Evolutionary conservation across 2,888 invertebrate species (phyloP).

Genomic region (Cantharis rustica): DNA sequence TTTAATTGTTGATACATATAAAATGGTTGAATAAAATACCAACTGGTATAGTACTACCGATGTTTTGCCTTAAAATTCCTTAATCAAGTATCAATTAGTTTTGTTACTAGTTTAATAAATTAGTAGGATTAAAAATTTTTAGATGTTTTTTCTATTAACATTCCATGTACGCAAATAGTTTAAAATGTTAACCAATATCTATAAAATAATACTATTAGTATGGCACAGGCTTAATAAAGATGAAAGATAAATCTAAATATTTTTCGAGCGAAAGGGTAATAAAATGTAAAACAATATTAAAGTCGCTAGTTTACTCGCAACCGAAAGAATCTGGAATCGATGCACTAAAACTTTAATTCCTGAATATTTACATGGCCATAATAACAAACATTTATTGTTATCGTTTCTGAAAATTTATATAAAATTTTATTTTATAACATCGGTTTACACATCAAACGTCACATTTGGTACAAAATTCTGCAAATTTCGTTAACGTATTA

Average conservation of each 20-base stretch:
- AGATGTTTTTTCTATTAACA: background rate
- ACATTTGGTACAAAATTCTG: slow-evolving; percentile 11
- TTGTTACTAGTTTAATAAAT: background rate
- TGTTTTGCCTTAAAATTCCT: background rate
- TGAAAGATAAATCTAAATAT: slow-evolving; percentile 21
- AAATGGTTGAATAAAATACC: too few relatives aligned
- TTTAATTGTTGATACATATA: too few relatives aligned
- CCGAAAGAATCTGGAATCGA: slow-evolving; percentile 28
- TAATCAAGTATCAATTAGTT: background rate
- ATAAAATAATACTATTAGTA: slow-evolving; percentile 7
- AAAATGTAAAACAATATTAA: slow-evolving; percentile 29
- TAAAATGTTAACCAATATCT: slow-evolving; percentile 1
- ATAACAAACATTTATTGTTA: slow-evolving; percentile 27
- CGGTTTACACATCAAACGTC: slow-evolving; percentile 14
- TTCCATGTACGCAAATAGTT: background rate
- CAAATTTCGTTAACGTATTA: slow-evolving; percentile 15
- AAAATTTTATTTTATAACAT: background rate
- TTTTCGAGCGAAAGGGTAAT: slow-evolving; percentile 11
- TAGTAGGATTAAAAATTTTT: background rate
- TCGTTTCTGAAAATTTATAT: slow-evolving; percentile 25
- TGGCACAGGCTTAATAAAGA: slow-evolving; percentile 20
- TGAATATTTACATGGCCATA: slow-evolving; percentile 21
- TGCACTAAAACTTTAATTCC: slow-evolving; percentile 21
- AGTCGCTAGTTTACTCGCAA: slow-evolving; percentile 6
- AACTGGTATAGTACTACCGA: too few relatives aligned